Evolutionary conservation across 1,140 invertebrate species (phyloP).

Genomic region (Eulimnadia texana): DNA sequence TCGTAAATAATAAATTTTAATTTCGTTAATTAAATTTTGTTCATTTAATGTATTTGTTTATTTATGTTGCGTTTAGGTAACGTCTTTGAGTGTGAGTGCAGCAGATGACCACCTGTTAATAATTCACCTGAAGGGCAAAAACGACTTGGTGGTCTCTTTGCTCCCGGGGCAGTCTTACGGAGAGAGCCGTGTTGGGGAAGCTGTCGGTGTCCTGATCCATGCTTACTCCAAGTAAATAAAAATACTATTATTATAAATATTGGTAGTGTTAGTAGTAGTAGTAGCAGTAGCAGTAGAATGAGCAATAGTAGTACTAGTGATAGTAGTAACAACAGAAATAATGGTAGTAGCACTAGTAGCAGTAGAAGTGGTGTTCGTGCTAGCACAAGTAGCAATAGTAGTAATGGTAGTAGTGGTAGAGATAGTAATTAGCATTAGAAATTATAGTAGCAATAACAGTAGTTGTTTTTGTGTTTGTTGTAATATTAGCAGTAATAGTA

Average conservation of each 20-base stretch:
- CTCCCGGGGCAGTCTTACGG: conserved; percentile 39
- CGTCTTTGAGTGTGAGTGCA: conserved; percentile 63
- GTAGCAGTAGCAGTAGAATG: neutral
- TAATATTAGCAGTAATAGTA: too few relatives aligned
- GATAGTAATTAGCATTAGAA: too few relatives aligned
- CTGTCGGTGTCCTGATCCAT: conserved; percentile 65
- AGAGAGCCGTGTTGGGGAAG: conserved; percentile 54
- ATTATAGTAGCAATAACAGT: too few relatives aligned
- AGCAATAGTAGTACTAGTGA: neutral
- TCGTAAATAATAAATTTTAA: too few relatives aligned
- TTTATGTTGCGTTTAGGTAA: conserved; percentile 37
- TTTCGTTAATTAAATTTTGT: too few relatives aligned
- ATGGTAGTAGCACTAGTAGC: too few relatives aligned
- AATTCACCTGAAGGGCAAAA: conserved; percentile 70
- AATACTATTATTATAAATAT: conserved; percentile 6
- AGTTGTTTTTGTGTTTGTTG: too few relatives aligned
- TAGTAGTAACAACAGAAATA: too few relatives aligned
- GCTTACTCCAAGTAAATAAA: conserved; percentile 49
- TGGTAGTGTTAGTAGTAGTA: too few relatives aligned
- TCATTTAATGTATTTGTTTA: neutral
- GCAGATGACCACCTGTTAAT: conserved; percentile 76
- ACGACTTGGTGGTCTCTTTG: conserved; percentile 78
- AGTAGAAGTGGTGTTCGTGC: too few relatives aligned
- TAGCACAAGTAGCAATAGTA: too few relatives aligned
- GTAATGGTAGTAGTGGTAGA: too few relatives aligned